Conservation (phyloP, 1,140 invertebrate genomes). For the Antheraea mylitta region DNA sequence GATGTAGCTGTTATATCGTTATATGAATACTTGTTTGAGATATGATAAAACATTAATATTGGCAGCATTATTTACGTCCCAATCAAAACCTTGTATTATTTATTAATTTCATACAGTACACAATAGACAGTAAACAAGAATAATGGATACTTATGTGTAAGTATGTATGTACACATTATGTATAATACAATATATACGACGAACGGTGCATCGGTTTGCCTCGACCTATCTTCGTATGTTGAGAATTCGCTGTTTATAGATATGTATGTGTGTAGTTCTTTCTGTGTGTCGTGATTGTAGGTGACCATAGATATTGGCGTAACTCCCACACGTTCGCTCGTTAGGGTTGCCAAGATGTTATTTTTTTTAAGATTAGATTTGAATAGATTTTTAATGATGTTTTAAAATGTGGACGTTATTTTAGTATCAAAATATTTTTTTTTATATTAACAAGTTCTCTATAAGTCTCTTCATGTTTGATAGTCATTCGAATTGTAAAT, state of each 20-base stretch:
- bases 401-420: too few relatives aligned
- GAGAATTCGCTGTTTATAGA: constrained; percentile 17
- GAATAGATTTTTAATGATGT: too few relatives aligned
- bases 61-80: too few relatives aligned
- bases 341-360: constrained; percentile 26
- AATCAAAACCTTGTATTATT: too few relatives aligned
- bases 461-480: too few relatives aligned
- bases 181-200: constrained; percentile 38
- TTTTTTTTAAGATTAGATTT: background rate
- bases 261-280: constrained; percentile 16
- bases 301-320: constrained; percentile 20
- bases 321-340: constrained; percentile 18
- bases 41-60: too few relatives aligned
- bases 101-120: too few relatives aligned
- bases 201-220: constrained; percentile 32
- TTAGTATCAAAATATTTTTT: too few relatives aligned
- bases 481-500: too few relatives aligned
- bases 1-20: too few relatives aligned
- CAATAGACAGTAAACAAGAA: constrained; percentile 6
- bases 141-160: background rate
- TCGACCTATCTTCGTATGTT: constrained; percentile 43
- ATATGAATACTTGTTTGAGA: too few relatives aligned
- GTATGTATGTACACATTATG: background rate
- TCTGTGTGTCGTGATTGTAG: constrained; percentile 19
- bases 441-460: too few relatives aligned